Evolutionary conservation across 2,113 vertebrate genomes (phyloP).

Genomic region (Tetrax tetrax): DNA sequence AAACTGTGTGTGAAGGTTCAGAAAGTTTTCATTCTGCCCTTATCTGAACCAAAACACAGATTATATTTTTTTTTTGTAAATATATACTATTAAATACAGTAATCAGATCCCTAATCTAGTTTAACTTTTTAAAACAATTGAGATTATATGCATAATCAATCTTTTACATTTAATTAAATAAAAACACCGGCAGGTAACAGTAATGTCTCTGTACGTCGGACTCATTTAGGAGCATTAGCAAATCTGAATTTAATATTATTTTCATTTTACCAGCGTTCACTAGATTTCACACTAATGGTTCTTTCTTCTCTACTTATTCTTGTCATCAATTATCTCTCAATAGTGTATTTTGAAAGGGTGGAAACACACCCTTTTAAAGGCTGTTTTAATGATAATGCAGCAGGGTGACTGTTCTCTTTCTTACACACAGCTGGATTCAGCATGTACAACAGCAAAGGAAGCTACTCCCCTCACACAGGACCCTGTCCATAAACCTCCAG

Average conservation of each 20-base stretch:
- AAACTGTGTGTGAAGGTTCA: background rate
- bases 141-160: conserved; percentile 45
- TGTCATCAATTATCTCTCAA: conserved; percentile 58
- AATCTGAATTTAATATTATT: conserved; percentile 60
- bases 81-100: background rate
- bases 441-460: background rate
- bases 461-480: background rate
- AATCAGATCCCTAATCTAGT: background rate
- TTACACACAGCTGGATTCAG: background rate
- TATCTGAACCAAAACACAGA: background rate
- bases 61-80: background rate
- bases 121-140: conserved; percentile 29
- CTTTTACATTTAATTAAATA: conserved; percentile 57
- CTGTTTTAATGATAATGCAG: background rate
- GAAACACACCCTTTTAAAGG: background rate
- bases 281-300: conserved; percentile 53
- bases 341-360: background rate
- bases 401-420: background rate
- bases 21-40: background rate
- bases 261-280: conserved; percentile 44
- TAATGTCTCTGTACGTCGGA: background rate
- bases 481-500: background rate
- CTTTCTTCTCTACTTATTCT: conserved; percentile 49
- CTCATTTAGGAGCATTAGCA: conserved; percentile 59
- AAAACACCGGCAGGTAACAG: conserved; percentile 28